Evolutionary conservation across 1,140 invertebrate genomes (phyloP).

Genomic region (Drosophila biarmipes): DNA sequence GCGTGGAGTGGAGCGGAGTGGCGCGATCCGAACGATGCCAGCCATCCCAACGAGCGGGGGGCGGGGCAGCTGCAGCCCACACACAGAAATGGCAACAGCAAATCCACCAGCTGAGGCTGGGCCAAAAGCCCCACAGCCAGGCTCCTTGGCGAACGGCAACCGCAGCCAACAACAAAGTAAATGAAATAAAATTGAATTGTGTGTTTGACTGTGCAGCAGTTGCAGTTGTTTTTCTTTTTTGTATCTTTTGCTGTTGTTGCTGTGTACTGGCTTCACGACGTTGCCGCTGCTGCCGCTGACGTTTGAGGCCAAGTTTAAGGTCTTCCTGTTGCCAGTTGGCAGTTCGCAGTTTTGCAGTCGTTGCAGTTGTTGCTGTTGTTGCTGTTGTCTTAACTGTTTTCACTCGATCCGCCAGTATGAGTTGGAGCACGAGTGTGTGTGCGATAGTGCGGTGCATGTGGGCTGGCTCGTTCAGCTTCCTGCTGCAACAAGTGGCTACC

Average conservation of each 20-base stretch:
- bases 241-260: constrained; percentile 14
- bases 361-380: constrained; percentile 32
- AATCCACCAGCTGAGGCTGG: constrained; percentile 35
- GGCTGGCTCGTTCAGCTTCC: constrained; percentile 65
- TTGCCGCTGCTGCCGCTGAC: constrained; percentile 58
- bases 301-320: constrained; percentile 79
- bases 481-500: constrained; percentile 77
- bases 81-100: constrained; percentile 64
- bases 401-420: constrained; percentile 50
- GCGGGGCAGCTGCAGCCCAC: constrained; percentile 56
- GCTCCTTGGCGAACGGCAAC: constrained; percentile 68
- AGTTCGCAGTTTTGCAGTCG: constrained; percentile 60
- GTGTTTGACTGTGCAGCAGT: constrained; percentile 70
- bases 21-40: constrained; percentile 58
- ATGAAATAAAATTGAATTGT: constrained; percentile 83
- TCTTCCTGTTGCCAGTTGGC: constrained; percentile 78
- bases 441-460: constrained; percentile 52
- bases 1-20: background rate
- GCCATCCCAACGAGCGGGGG: constrained; percentile 30
- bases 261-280: constrained; percentile 61
- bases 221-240: constrained; percentile 46
- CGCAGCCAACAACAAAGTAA: constrained; percentile 67
- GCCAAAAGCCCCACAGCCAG: constrained; percentile 43
- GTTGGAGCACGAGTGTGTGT: constrained; percentile 28
- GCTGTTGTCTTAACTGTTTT: constrained; percentile 79